Base-by-base conservation (phyloP, 1,140 invertebrate species). In the Cepaea nemoralis region DNA sequence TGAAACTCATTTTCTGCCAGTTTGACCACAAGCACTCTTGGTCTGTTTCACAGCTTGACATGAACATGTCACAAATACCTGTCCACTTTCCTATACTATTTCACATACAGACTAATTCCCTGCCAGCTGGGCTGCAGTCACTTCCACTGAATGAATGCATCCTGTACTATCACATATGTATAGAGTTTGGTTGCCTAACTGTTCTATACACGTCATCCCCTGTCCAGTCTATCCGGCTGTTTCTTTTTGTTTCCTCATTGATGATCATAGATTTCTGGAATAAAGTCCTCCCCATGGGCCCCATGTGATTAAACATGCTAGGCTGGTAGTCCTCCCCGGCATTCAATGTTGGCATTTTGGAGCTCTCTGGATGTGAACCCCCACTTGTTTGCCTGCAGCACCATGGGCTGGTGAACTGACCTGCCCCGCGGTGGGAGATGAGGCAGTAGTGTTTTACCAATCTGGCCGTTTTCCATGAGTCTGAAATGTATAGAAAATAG, bases 201-300 rank as follows among this genome's bases (percentile, higher is more conserved):
- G 37, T 42, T 66, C 0, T 27, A 14, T 27, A 27, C 24, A 66
- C 76, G 42, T 40, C 37, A 48, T 33, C 3, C 19, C 6, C 22
- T 67, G n/a, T 31, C 59, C 33, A 63, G n/a, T 31, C 5, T 0
- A 63, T 19, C 27, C 33, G 27, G 6, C 27, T 14, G 24, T 45
- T 3, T 66, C 8, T 27, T 16, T 12, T 22, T 1, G 22, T 40
- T 31, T 40, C 24, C 0, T 42, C 39, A n/a, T 33, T 39, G 24
- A 33, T 35, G 24, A 77, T 35, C 8, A 6, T 35, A 22, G 48
- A 59, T 77, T 55, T 33, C 50, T 37, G 76, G 73, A 66, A 82
- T 10, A 59, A n/a, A 6, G 69, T 40, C 37, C 37, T 75, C 33
- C n/a, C 59, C 59, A 63, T 63, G 27, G 59, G 59, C 6, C 59